A percentile compares a stretch with the other conserved stretches of the same genome.
These are phyloP conservation scores for Platichthys flesus DNA, from an alignment of 2,113 vertebrate genomes.

Conservation along the genomic window DNA sequence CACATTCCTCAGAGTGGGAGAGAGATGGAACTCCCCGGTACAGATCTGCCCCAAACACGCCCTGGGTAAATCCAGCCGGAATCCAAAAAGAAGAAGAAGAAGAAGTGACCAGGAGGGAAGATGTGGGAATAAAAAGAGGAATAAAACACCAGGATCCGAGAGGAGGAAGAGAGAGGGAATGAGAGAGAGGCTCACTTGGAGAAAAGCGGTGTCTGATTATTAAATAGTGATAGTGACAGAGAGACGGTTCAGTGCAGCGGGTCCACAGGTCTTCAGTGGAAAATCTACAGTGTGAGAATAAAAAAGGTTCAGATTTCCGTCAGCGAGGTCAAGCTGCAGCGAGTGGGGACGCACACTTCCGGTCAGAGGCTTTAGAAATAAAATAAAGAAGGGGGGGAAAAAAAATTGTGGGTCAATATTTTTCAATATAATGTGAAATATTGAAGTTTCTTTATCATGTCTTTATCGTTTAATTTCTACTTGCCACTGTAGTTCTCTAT, in stretches of 20 bases:
- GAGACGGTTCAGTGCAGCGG: constrained; percentile 1
- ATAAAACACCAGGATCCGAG: not conserved
- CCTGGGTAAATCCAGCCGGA: constrained; percentile 66
- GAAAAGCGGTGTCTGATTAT: too few relatives aligned
- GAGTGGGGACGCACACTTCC: not conserved
- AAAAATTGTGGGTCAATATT: not conserved
- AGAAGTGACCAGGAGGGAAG: constrained; percentile 1
- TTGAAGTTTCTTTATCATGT: too few relatives aligned
- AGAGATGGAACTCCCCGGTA: constrained; percentile 73
- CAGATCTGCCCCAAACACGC: constrained; percentile 66
- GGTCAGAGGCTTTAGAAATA: not conserved
- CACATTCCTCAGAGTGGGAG: constrained; percentile 81
- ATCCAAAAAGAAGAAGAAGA: not conserved
- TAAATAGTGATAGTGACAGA: not conserved
- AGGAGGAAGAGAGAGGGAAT: not conserved
- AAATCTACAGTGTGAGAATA: constrained; percentile 59
- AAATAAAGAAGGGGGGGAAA: not conserved
- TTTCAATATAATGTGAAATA: too few relatives aligned
- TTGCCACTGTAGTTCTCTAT: too few relatives aligned
- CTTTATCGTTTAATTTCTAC: too few relatives aligned
- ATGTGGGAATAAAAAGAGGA: not conserved
- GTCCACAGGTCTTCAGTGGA: constrained; percentile 30
- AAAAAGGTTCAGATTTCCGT: constrained; percentile 28
- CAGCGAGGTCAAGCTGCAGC: not conserved
- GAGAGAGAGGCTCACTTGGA: too few relatives aligned